Conservation (phyloP, 2,113 vertebrate genomes). For the Ictalurus furcatus region DNA sequence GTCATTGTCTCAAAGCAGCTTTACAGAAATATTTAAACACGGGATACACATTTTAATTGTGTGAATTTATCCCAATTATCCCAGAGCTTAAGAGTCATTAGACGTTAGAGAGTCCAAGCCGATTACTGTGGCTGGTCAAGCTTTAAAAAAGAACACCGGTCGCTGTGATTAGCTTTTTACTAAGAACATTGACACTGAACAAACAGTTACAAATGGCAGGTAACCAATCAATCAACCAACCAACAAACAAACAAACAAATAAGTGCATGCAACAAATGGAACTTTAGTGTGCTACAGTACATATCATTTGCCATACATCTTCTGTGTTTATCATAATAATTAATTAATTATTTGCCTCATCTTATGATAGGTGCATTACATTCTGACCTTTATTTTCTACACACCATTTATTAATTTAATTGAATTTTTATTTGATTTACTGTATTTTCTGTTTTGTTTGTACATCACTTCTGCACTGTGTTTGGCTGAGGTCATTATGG, state of each 20-base stretch:
- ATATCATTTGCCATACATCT: background rate
- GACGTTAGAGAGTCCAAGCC: conserved; percentile 69
- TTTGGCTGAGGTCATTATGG: background rate
- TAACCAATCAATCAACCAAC: background rate
- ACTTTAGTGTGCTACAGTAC: background rate
- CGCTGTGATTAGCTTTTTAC: conserved; percentile 72
- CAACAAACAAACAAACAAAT: background rate
- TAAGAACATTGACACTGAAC: conserved; percentile 63
- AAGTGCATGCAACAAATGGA: background rate
- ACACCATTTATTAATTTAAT: background rate
- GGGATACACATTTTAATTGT: too few species aligned
- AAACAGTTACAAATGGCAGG: conserved; percentile 64
- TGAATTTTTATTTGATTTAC: background rate
- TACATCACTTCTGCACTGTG: background rate
- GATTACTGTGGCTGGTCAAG: conserved; percentile 74
- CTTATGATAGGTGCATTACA: background rate
- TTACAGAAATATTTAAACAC: too few species aligned
- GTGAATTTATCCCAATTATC: conserved; percentile 67
- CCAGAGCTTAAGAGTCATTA: conserved; percentile 71
- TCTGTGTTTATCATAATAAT: background rate
- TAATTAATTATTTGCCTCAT: background rate
- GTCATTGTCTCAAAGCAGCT: too few species aligned
- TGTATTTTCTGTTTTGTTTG: background rate
- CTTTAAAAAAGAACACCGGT: conserved; percentile 71
- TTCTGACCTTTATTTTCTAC: background rate